Evolutionary conservation across 2,888 invertebrate species (phyloP).

Genomic region (Ormia ochracea): DNA sequence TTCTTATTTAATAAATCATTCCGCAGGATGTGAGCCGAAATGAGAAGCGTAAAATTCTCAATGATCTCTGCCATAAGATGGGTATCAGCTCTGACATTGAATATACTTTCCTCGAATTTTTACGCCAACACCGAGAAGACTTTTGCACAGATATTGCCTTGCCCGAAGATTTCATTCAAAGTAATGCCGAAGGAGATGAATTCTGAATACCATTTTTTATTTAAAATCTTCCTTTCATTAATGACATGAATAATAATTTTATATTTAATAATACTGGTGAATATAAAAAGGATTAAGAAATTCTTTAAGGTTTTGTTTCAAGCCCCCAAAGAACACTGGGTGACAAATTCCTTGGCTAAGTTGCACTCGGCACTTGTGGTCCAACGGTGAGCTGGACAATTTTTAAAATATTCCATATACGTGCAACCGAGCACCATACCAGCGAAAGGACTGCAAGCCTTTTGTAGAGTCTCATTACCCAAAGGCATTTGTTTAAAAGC

Average conservation of each 20-base stretch:
- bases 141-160: conserved; percentile 67
- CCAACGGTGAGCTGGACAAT: conserved; percentile 74
- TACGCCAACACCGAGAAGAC: conserved; percentile 67
- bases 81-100: conserved; percentile 63
- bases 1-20: neutral
- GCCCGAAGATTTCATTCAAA: conserved; percentile 67
- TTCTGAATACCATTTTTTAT: neutral
- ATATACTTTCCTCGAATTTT: conserved; percentile 65
- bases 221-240: neutral
- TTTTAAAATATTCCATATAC: conserved; percentile 75
- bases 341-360: conserved; percentile 72
- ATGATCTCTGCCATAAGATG: conserved; percentile 32
- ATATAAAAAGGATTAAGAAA: neutral
- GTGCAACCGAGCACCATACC: conserved; percentile 74
- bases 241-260: neutral
- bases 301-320: conserved; percentile 27
- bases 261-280: neutral
- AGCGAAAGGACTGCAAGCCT: conserved; percentile 72
- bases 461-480: conserved; percentile 50
- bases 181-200: neutral
- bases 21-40: conserved; percentile 47
- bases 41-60: conserved; percentile 23
- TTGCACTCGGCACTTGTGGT: conserved; percentile 70
- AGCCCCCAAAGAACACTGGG: conserved; percentile 71
- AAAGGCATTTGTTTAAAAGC: conserved; percentile 65